Evolutionary conservation across 2,888 invertebrate species (phyloP), one percentile per base, ranked within the genome.

Genomic region (Napeogenes sylphis): DNA sequence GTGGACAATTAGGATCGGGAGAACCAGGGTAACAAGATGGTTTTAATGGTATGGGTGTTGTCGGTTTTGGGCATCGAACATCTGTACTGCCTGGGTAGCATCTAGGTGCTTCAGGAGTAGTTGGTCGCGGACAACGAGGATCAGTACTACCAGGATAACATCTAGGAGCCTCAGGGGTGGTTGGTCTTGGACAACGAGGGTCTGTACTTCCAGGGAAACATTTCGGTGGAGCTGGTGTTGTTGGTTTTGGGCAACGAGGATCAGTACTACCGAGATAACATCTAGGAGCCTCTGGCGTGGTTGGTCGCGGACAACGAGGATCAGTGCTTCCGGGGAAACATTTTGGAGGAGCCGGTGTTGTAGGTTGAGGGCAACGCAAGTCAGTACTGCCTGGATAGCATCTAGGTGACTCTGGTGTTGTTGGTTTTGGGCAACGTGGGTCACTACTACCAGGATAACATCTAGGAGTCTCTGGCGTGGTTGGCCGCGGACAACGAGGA

Each of bases 31-130:
- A 75, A 54, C 78, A 77, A 42, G 42, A 42, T 42, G 8, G 42
- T 10, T 6, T 42, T 42, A 12, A 3, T 42, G 42, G 42, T 42
- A 10, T 42, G 12, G 42, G 10, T 21, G 75, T 70, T 58, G 72
- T 68, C 51, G 77, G 71, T 54, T 60, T 62, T 3, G 71, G 69
- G 33, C 69, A 69, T 21, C 75, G 70, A 2, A 68, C 66, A 68
- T 86, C 85, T 6, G 68, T 72, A 4, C 78, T 80, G 32, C 85
- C 85, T 4, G 86, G 86, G 68, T 67, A 80, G 55, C 81, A 80
- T 0, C 47, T 58, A 0, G 72, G 74, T 4, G 71, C 65, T 3
- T 62, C 68, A 4, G 73, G 72, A 4, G 77, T 73, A 2, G 75
- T 72, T 2, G 75, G 72, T 38, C 65, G 68, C 0, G 81, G 82